A percentile compares a stretch with the other conserved stretches of the same genome.
These are phyloP conservation scores for Archips xylosteana DNA, from an alignment of 2,888 invertebrate species.

Conservation along the genomic window DNA sequence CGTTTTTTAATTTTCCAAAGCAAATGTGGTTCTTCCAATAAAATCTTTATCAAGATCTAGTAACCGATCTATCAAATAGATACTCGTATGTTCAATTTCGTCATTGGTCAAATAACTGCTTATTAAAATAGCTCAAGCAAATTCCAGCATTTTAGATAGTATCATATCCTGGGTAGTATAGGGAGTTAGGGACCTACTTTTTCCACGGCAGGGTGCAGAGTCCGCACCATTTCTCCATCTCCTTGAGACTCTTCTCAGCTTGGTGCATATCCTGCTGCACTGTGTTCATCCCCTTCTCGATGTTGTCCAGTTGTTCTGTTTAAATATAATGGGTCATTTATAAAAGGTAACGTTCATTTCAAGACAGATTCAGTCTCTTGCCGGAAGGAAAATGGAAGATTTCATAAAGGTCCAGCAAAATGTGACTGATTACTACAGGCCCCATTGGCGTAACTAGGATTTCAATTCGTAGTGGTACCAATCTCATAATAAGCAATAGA, in stretches of 20 bases:
- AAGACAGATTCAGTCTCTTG: slow-evolving; percentile 15
- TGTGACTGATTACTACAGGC: slow-evolving; percentile 4
- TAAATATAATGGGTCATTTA: slow-evolving; percentile 11
- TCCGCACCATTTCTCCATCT: slow-evolving; percentile 99
- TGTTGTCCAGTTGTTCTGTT: slow-evolving; percentile 96
- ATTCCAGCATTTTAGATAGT: too few species aligned
- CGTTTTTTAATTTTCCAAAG: too few species aligned
- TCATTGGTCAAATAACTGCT: too few species aligned
- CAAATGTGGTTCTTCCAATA: too few species aligned
- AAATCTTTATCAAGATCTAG: too few species aligned
- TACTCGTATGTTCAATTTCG: too few species aligned
- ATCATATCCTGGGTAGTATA: background rate
- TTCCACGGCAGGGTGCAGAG: slow-evolving; percentile 97
- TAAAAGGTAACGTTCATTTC: background rate
- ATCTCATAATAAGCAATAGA: background rate
- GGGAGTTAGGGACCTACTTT: slow-evolving; percentile 84
- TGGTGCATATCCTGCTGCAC: slow-evolving; percentile 98
- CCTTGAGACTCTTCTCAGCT: slow-evolving; percentile 97
- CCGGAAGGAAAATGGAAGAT: slow-evolving; percentile 7
- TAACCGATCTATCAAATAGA: too few species aligned
- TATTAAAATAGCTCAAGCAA: too few species aligned
- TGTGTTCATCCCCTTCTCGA: slow-evolving; percentile 98
- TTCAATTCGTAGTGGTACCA: background rate
- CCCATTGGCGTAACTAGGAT: slow-evolving; percentile 19
- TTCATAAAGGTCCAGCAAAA: slow-evolving; percentile 9